These are phyloP conservation scores for Morpho achilles DNA, from an alignment of 2,888 invertebrate genomes.

Conservation along the genomic window DNA sequence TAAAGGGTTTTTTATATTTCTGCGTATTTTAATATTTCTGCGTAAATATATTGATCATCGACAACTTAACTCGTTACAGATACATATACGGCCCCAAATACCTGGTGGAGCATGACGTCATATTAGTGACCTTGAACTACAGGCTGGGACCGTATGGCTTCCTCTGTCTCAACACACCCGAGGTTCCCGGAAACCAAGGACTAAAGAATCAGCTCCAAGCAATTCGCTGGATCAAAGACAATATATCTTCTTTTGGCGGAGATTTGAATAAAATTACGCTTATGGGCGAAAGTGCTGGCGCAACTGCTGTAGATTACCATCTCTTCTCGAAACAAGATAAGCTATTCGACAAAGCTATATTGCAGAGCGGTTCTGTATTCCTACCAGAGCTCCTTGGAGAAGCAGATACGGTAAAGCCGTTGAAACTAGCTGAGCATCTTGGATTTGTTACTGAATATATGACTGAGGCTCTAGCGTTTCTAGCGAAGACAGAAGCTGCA, in stretches of 20 bases:
- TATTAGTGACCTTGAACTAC: conserved; percentile 45
- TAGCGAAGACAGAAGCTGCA: conserved; percentile 22
- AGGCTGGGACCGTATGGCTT: conserved; percentile 51
- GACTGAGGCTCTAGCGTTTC: conserved; percentile 34
- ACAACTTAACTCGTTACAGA: conserved; percentile 20
- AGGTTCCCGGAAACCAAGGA: conserved; percentile 50
- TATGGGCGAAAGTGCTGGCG: conserved; percentile 39
- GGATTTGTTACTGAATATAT: conserved; percentile 34
- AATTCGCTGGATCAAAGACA: conserved; percentile 47
- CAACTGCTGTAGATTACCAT: conserved; percentile 33
- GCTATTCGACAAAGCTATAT: conserved; percentile 31
- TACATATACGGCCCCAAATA: conserved; percentile 29
- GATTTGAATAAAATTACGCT: conserved; percentile 35
- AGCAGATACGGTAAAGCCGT: conserved; percentile 27
- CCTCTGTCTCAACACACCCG: conserved; percentile 43
- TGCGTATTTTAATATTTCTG: too few relatives aligned
- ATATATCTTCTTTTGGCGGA: conserved; percentile 44
- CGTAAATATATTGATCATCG: conserved; percentile 33
- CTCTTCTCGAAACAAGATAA: conserved; percentile 27
- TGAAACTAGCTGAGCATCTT: conserved; percentile 35
- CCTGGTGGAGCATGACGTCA: conserved; percentile 31
- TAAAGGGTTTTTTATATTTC: too few relatives aligned
- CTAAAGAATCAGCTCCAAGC: conserved; percentile 50
- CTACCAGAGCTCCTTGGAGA: conserved; percentile 26
- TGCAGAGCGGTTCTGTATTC: conserved; percentile 38